Evolutionary conservation across 2,113 vertebrate genomes (phyloP).

Genomic region (Amazona guildingii): DNA sequence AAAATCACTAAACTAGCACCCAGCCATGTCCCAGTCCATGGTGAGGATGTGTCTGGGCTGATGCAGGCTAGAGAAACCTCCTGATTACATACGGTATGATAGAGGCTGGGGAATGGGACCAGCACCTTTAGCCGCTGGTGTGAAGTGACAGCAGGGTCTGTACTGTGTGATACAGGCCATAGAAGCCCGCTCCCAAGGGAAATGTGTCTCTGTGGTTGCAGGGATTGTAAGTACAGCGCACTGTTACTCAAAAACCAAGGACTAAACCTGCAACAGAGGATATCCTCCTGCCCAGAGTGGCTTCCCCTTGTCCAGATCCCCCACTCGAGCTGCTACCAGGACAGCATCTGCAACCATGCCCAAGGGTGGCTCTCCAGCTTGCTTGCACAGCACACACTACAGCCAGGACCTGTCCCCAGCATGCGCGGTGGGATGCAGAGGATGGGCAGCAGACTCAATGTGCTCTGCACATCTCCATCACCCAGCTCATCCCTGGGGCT

Average conservation of each 20-base stretch:
- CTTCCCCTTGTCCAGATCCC: not conserved
- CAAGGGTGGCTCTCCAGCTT: rapidly evolving
- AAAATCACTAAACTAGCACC: not conserved
- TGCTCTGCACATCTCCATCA: not conserved
- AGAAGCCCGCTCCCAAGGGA: rapidly evolving
- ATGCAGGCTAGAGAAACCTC: not conserved
- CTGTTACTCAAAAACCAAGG: rapidly evolving
- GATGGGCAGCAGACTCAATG: not conserved
- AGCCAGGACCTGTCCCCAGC: not conserved
- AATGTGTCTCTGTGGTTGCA: not conserved
- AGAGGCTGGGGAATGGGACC: not conserved
- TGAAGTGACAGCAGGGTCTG: not conserved
- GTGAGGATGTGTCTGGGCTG: rapidly evolving
- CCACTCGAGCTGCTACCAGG: not conserved
- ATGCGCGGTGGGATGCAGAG: rapidly evolving
- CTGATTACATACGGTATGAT: not conserved
- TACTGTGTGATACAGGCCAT: rapidly evolving
- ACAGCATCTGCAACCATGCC: rapidly evolving
- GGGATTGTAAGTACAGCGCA: not conserved
- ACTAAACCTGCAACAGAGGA: not conserved
- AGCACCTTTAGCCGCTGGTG: not conserved
- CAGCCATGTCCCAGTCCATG: rapidly evolving
- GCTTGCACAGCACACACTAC: not conserved
- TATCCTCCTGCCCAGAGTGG: not conserved
- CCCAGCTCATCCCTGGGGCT: not conserved